A percentile compares a stretch with the other conserved stretches of the same genome.
Conservation (phyloP, 2,113 vertebrate genomes). For the Crotalus tigris region DNA sequence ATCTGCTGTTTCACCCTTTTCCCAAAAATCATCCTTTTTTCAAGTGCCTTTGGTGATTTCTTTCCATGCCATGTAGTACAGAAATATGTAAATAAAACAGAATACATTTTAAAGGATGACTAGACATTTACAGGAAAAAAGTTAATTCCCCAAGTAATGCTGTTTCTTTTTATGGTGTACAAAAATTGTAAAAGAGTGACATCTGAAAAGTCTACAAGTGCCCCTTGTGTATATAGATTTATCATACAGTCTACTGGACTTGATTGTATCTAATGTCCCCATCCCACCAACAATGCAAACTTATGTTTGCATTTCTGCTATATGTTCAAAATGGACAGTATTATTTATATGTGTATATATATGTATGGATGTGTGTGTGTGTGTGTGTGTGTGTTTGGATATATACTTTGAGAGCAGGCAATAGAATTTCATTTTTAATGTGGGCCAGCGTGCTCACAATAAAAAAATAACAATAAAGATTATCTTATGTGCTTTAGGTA, state of each 20-base stretch:
- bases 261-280: neutral
- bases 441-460: too few species aligned
- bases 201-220: neutral
- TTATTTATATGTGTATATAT: too few species aligned
- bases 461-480: too few species aligned
- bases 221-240: neutral
- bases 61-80: neutral
- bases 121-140: neutral
- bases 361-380: too few species aligned
- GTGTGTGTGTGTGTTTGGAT: too few species aligned
- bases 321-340: too few species aligned
- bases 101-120: neutral
- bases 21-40: neutral
- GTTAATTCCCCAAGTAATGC: neutral
- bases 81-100: neutral
- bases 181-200: neutral
- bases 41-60: neutral
- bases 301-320: too few species aligned
- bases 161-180: neutral
- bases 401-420: too few species aligned
- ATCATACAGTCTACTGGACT: neutral
- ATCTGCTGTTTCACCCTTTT: constrained; percentile 52
- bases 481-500: neutral
- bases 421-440: too few species aligned
- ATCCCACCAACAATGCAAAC: neutral